phyloP scores from a whole-genome alignment of 2,113 vertebrate genomes.

The Turdus rufiventris region DNA sequence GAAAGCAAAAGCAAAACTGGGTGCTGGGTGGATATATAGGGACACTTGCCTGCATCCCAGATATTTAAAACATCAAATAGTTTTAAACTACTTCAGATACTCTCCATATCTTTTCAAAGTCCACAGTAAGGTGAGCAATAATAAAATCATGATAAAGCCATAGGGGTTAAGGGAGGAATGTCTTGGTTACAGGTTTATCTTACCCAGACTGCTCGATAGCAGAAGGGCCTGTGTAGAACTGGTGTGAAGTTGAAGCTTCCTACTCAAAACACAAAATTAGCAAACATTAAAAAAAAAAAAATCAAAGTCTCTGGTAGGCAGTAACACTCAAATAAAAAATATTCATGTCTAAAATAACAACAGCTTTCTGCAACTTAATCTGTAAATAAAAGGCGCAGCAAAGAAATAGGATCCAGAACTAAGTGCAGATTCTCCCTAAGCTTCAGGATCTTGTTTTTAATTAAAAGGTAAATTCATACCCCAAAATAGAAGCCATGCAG shows the following conservation, averaged over 20 bases:
- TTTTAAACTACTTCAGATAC: neutral
- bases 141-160: constrained; percentile 13
- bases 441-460: neutral
- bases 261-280: constrained; percentile 47
- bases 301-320: neutral
- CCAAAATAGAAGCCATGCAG: neutral
- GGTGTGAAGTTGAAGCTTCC: constrained; percentile 44
- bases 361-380: neutral
- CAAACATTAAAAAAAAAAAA: neutral
- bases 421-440: neutral
- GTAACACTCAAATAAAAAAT: neutral
- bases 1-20: neutral
- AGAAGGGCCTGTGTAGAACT: neutral
- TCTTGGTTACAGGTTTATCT: neutral
- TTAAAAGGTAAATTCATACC: neutral
- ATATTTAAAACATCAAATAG: neutral
- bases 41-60: neutral
- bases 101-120: neutral
- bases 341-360: neutral
- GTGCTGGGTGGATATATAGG: neutral
- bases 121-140: constrained; percentile 28
- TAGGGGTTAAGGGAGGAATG: neutral
- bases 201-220: neutral
- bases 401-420: neutral
- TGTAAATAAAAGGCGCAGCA: neutral